A percentile compares a stretch with the other conserved stretches of the same genome.
Evolutionary conservation across 2,888 invertebrate genomes (phyloP).

Genomic region (Protophormia terraenovae): DNA sequence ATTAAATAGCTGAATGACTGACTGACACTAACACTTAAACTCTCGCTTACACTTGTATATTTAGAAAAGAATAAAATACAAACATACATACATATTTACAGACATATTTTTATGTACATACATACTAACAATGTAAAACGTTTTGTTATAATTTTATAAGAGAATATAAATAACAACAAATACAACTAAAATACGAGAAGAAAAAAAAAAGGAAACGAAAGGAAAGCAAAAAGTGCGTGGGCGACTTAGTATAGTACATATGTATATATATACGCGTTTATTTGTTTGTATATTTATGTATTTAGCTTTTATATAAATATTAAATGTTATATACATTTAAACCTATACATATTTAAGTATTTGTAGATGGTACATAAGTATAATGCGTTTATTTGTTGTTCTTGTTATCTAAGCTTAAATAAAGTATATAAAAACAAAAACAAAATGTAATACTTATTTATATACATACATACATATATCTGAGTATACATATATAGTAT

Average conservation of each 20-base stretch:
- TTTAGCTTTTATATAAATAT: not conserved
- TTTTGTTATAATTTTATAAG: not conserved
- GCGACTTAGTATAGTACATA: slow-evolving; percentile 3
- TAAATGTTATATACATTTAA: not conserved
- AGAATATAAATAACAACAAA: not conserved
- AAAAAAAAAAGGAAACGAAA: not conserved
- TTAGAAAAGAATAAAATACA: no score
- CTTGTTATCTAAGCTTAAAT: slow-evolving; percentile 15
- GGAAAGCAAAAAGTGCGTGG: slow-evolving; percentile 48
- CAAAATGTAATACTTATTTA: not conserved
- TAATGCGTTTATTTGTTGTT: not conserved
- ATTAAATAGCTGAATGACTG: no score
- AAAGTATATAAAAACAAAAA: not conserved
- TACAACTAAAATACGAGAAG: not conserved
- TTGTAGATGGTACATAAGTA: not conserved
- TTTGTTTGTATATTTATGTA: not conserved
- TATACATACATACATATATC: not conserved
- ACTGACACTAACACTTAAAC: slow-evolving; percentile 12
- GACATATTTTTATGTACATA: not conserved
- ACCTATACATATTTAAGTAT: not conserved
- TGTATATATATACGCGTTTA: not conserved
- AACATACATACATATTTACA: not conserved
- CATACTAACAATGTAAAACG: not conserved
- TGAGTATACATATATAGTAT: not conserved
- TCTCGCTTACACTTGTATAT: no score